Percentiles rank a stretch among this genome's conserved stretches.
phyloP scores from a whole-genome alignment of 1,140 invertebrate genomes.

The Acyrthosiphon pisum region DNA sequence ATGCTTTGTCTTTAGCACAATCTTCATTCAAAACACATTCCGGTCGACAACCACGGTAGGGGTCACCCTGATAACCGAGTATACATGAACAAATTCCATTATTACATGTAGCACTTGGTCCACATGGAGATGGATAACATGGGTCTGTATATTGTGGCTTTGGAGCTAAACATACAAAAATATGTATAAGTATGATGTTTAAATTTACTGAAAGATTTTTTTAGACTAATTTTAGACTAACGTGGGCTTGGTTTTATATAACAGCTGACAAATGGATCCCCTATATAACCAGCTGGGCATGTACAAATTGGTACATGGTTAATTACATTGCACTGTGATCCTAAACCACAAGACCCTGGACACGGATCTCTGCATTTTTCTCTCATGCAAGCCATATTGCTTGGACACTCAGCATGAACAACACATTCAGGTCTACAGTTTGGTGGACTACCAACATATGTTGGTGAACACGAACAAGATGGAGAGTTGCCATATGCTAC shows the following conservation, averaged over 20 bases:
- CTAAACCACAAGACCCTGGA: slow-evolving; percentile 64
- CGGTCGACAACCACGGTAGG: slow-evolving; percentile 77
- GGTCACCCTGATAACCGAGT: slow-evolving; percentile 75
- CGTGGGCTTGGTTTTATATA: slow-evolving; percentile 60
- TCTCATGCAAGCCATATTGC: slow-evolving; percentile 64
- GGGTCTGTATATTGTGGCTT: slow-evolving; percentile 65
- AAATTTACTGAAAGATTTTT: neutral
- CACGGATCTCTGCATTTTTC: slow-evolving; percentile 67
- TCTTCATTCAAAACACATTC: slow-evolving; percentile 79
- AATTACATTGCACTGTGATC: slow-evolving; percentile 64
- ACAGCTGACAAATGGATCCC: slow-evolving; percentile 64
- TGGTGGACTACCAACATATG: slow-evolving; percentile 69
- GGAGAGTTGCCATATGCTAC: slow-evolving; percentile 68
- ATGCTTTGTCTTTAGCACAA: slow-evolving; percentile 76
- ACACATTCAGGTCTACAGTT: slow-evolving; percentile 73
- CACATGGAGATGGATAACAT: slow-evolving; percentile 79
- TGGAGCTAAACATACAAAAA: slow-evolving; percentile 62
- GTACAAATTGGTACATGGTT: slow-evolving; percentile 65
- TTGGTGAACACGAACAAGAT: slow-evolving; percentile 69
- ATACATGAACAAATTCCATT: slow-evolving; percentile 79
- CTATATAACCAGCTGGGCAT: slow-evolving; percentile 63
- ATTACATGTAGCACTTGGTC: slow-evolving; percentile 78
- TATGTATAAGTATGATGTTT: slow-evolving; percentile 62
- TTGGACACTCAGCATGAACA: slow-evolving; percentile 65
- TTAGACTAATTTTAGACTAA: slow-evolving; percentile 60